Evolutionary conservation across 2,797 vertebrate genomes (phyloP), one percentile per base, ranked within the genome.

Genomic region (Spea hammondii): DNA sequence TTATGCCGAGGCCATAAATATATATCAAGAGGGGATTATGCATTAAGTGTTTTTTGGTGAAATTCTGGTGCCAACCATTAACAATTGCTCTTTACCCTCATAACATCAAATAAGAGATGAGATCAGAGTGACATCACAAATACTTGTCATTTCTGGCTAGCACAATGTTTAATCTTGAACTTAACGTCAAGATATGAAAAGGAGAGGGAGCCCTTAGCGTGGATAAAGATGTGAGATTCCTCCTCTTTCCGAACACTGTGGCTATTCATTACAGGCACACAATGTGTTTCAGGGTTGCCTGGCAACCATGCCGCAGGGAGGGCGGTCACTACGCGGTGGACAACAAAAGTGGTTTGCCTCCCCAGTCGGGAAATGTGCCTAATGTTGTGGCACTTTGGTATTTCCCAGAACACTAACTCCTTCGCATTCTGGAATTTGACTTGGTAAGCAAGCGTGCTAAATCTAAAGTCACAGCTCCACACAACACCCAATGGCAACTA

Each of bases 201-300:
- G 44, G 66, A n/a, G 13, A 50, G 64, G 59, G 47, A 17, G 44
- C 60, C 6, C 51, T 32, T 7, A 51, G 50, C 10, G 50, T 51
- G 47, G 4, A n/a, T 4, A 46, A 55, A 62, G 70, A 77, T 55
- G 79, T 14, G 69, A 73, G 64, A 82, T 82, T 82, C 70, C 55
- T 72, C 47, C 53, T 8, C 9, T 60, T n/a, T n/a, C 14, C 70
- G 69, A 32, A 77, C 74, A 77, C 70, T 82, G 74, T 4, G 49
- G 53, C 74, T 65, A 77, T 82, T 82, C 69, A 77, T 12, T n/a
- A 46, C 13, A 8, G 55, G 8, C 4, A 54, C 53, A 81, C 67
- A 77, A 48, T 62, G 55, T 73, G 17, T 54, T 72, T 65, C 70
- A 68, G 51, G 8, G 79, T 82, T 82, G 79, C 79, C 70, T 73